Base-by-base conservation (phyloP, 2,113 vertebrate genomes). In the Sisor rabdophorus region DNA sequence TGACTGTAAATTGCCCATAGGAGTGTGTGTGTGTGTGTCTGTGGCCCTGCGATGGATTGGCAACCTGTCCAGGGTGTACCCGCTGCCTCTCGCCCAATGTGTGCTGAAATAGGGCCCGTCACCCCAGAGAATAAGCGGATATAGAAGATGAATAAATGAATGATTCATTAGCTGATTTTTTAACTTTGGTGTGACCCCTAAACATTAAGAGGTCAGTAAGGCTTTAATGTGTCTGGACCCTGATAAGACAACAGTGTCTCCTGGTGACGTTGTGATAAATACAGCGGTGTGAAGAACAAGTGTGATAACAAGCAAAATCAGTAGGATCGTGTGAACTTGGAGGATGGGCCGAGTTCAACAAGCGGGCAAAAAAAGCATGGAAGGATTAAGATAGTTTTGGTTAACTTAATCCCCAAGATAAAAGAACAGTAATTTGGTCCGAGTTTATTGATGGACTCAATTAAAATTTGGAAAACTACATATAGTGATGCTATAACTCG, bases 291-390 rank as follows among this genome's bases (percentile, higher is more conserved):
- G 64, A 80, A 77, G 70, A 48, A 32, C 40, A 24, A 26, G 16
- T 44, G 54, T 68, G 73, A 82, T 79, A 75, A 79, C 73, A 70
- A 79, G 64, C 17, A 54, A 60, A 28, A 54, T 40, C 78, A 61
- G 58, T 8, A 11, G 48, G 20, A 19, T 63, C n/a, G 24, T 76
- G 55, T 75, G 78, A 80, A 76, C 75, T 70, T 59, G 68, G 68
- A 76, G 36, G 30, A 47, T 58, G n/a, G 64, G 28, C 12, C 17
- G 52, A 80, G 78, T 80, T 71, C 69, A 70, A 17, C 36, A 44
- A 76, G 48, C 72, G 68, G 22, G 36, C 44, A 77, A 59, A 63
- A 20, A 16, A 22, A 26, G 8, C 17, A 4, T n/a, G 13, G n/a
- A 20, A 76, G 24, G 24, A 47, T 19, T 15, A 28, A 15, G 13